Base-by-base conservation (phyloP, 2,888 invertebrate genomes). In the Tubulanus polymorphus region DNA sequence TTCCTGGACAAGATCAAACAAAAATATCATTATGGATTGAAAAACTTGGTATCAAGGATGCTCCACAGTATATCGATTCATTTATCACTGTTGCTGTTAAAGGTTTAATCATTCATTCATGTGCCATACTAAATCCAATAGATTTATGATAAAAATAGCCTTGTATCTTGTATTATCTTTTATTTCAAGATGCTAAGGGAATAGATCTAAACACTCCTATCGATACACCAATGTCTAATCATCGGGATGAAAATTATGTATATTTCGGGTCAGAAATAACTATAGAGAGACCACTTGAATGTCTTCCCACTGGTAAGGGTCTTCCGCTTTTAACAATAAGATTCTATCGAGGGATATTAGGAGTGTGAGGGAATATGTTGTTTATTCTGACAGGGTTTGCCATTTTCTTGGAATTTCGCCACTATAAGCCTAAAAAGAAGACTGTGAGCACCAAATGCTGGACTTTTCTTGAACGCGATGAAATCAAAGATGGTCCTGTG, bases 381-480 rank as follows among this genome's bases (percentile, higher is more conserved):
- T 8, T 55, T 48, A 54, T 41, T 52, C 37, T 67, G 66, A 1
- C 61, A 75, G 76, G 71, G 45, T 74, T 70, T 69, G 74, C 72
- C 32, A 63, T 76, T 30, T 75, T 75, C 66, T 75, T 76, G 68
- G 76, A 76, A 60, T 71, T 76, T 57, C 73, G 73, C 52, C 76
- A 76, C 59, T 76, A 66, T 62, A 76, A 76, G 60, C 74, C 74
- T 20, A 71, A 71, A 65, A 75, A 76, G 57, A 63, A 66, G 29
- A 58, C 54, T 27, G 63, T 70, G 28, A 74, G 74, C 59, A 72
- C 70, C 1, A 65, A 71, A 53, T 76, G 75, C 56, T 76, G 73
- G 72, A 62, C 73, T 18, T 70, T 73, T 55, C 64, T 76, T 63
- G 76, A 76, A 58, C 65, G 63, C 51, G 75, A 75, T 60, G 75